Base-by-base conservation (phyloP, 2,797 vertebrate genomes). In the Miichthys miiuy region DNA sequence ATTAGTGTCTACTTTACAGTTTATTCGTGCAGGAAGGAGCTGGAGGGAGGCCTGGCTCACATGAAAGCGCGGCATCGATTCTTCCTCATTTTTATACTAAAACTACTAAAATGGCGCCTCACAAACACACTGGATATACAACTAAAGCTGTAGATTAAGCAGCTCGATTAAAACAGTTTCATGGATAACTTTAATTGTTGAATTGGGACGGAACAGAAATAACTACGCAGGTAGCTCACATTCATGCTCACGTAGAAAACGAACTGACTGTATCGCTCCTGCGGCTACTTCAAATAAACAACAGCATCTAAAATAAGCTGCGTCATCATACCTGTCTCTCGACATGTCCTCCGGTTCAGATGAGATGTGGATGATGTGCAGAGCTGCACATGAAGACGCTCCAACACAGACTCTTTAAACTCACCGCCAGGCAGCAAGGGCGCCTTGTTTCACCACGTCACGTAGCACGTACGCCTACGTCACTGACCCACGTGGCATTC, bases 61-160 rank as follows among this genome's bases (percentile, higher is more conserved):
- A 2, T 4, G 51, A 85, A 85, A 81, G 87, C 89, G 89, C 83
- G 87, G 79, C 68, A 80, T 75, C 60, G 25, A 81, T 46, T 6
- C 18, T 12, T 21, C 30, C n/a, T 13, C 3, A 9, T 14, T 63
- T 52, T 62, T 0, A 10, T 0, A 34, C 2, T 20, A 25, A 50
- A 60, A 2, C 17, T 9, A 4, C 3, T 30, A 38, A 34, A 25
- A 44, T 10, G 16, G 6, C 2, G 25, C 4, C n/a, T 27, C 0
- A 20, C 18, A 23, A 18, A 60, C 10, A 30, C 23, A 54, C 4
- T 2, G 0, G 4, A 12, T 1, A 25, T 10, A n/a, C n/a, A 3
- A 10, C 8, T 5, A 38, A 41, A 8, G 1, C 4, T 3, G 21
- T 0, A 5, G 2, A 17, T 6, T 6, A 0, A 38, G 34, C 2